Evolutionary conservation across 1,140 invertebrate genomes (phyloP).

Genomic region (Papilio aristodemus): DNA sequence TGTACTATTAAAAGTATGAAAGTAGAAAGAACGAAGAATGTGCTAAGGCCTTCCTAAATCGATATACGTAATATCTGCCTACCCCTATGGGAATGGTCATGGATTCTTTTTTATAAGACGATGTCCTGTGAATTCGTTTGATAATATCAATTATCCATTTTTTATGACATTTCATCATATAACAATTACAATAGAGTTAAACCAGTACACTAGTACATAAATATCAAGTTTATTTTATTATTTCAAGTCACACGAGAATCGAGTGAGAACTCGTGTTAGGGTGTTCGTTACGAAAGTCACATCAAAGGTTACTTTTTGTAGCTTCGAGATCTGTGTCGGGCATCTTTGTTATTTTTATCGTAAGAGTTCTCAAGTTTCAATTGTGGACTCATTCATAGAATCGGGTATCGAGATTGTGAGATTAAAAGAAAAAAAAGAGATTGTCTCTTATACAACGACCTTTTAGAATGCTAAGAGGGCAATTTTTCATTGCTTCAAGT

Average conservation of each 20-base stretch:
- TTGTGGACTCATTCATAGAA: slow-evolving; percentile 41
- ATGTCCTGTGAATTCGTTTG: too few species aligned
- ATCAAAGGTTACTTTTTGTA: slow-evolving; percentile 41
- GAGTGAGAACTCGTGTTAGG: slow-evolving; percentile 40
- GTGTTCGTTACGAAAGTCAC: slow-evolving; percentile 30
- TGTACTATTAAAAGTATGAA: too few species aligned
- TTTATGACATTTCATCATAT: too few species aligned
- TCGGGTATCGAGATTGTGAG: slow-evolving; percentile 32
- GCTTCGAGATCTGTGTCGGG: slow-evolving; percentile 37
- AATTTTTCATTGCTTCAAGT: slow-evolving; percentile 25
- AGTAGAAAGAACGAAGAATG: too few species aligned
- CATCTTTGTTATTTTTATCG: slow-evolving; percentile 45
- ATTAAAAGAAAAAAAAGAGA: slow-evolving; percentile 28
- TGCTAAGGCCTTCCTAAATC: too few species aligned
- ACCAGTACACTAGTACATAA: too few species aligned
- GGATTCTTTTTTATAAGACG: too few species aligned
- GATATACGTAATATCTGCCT: too few species aligned
- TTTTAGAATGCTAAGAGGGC: slow-evolving; percentile 14
- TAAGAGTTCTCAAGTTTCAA: slow-evolving; percentile 45
- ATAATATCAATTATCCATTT: too few species aligned
- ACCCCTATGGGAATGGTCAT: too few species aligned
- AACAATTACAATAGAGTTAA: too few species aligned
- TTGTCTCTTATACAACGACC: not conserved
- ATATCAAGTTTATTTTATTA: not conserved
- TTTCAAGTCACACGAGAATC: not conserved